phyloP scores from a whole-genome alignment of 92 coral and sea anemone species.

The Paragorgia papillata region DNA sequence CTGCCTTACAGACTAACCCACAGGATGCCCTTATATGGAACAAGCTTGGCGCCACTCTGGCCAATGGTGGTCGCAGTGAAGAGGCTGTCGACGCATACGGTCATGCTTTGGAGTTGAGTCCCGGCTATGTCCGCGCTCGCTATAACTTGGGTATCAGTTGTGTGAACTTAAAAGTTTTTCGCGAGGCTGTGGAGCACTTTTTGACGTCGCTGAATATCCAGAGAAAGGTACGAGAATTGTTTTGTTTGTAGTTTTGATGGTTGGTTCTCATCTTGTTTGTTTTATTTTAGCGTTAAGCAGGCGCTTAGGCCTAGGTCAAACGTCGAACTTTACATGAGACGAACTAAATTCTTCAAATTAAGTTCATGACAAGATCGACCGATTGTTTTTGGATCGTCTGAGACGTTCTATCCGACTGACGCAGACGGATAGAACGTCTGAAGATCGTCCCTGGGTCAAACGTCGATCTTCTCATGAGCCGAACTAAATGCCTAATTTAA shows the following conservation, averaged over 20 bases:
- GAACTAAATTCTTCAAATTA: too few relatives aligned
- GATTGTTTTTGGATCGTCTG: too few relatives aligned
- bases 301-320: too few relatives aligned
- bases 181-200: constrained; percentile 92
- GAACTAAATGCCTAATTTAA: too few relatives aligned
- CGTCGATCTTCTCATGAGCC: too few relatives aligned
- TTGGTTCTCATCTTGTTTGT: too few relatives aligned
- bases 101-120: constrained; percentile 92
- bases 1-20: constrained; percentile 80
- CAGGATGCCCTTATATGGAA: constrained; percentile 92
- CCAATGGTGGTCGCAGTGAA: constrained; percentile 98
- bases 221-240: constrained; percentile 62
- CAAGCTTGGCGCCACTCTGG: constrained; percentile 95
- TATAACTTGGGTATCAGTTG: constrained; percentile 97
- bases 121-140: constrained; percentile 94
- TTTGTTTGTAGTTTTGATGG: background rate
- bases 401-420: too few relatives aligned
- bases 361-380: too few relatives aligned
- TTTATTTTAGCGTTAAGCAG: too few relatives aligned
- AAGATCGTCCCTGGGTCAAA: too few relatives aligned
- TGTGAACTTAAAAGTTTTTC: constrained; percentile 83
- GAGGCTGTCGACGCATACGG: constrained; percentile 99
- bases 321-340: too few relatives aligned
- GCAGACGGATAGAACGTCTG: too few relatives aligned
- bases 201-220: constrained; percentile 92